Base-by-base conservation (phyloP, 2,888 invertebrate species). In the Trissolcus brochymenae region DNA sequence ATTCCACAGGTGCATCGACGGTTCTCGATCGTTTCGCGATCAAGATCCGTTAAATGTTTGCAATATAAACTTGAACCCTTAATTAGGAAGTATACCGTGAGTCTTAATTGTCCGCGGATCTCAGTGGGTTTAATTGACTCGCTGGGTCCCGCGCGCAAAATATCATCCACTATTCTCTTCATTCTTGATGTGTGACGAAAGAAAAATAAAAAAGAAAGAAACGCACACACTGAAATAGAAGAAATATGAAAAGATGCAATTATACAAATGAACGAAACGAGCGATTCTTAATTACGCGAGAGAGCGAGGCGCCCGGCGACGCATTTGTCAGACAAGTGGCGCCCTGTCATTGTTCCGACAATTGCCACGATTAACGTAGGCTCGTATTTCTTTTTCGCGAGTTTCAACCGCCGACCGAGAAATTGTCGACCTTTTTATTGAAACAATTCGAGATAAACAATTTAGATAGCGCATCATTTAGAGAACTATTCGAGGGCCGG, bases 201-300 rank as follows among this genome's bases (percentile, higher is more conserved):
- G 49, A 56, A 61, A 46, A 65, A 82, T 82, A 82, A 80, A 81
- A 83, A 84, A 82, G 82, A 83, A 43, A 43, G 9, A 9, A 35
- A 35, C 35, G 1, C 35, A 35, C 7, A 62, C 68, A 66, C 62
- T 43, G 53, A 57, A 61, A 46, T 65, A 82, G 82, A 82, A 80
- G 81, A 83, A 84, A 82, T 84, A 83, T 84, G 84, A 82, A 83
- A 83, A 84, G 82, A 62, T 84, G 83, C 82, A 84, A 84, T 84
- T 82, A 70, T 73, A 74, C 62, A 68, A 72, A 78, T 79, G 81
- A 80, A 11, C 35, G 78, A 81, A 79, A 82, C 79, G 79, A 79
- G 74, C 80, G 80, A 81, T 56, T 49, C 64, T 72, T 83, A 81
- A 83, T 83, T 81, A 75, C 80, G 72, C 54, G 46, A 55, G 70